These are phyloP conservation scores for Epiblema foenella DNA, from an alignment of 2,888 invertebrate genomes.

Conservation along the genomic window DNA sequence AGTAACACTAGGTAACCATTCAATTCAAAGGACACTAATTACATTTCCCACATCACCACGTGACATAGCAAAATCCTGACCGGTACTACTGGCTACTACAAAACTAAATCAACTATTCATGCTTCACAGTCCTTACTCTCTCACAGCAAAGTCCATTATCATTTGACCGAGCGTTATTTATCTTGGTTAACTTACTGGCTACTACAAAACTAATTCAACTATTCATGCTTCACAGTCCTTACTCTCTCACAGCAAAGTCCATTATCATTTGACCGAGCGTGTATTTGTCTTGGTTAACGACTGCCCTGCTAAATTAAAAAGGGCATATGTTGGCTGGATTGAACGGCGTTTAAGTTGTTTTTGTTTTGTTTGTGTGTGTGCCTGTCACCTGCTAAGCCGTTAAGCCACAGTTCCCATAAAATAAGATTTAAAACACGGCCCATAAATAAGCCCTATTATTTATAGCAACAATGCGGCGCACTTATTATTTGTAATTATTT, in stretches of 20 bases:
- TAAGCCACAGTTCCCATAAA: constrained; percentile 84
- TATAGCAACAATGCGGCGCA: constrained; percentile 46
- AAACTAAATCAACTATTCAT: neutral
- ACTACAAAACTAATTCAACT: neutral
- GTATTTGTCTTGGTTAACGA: constrained; percentile 6
- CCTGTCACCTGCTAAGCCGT: constrained; percentile 70
- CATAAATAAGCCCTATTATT: constrained; percentile 59
- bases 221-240: neutral
- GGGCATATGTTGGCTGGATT: neutral
- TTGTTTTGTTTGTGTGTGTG: constrained; percentile 18
- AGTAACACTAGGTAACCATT: constrained; percentile 15
- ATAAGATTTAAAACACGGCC: constrained; percentile 72
- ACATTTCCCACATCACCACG: constrained; percentile 45
- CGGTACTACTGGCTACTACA: constrained; percentile 31
- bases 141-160: neutral
- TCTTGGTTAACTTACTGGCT: constrained; percentile 10
- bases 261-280: neutral
- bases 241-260: neutral
- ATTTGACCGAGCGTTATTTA: neutral
- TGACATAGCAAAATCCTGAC: constrained; percentile 61
- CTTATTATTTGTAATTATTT: constrained; percentile 41
- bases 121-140: neutral
- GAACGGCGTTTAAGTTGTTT: neutral
- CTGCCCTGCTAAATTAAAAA: neutral
- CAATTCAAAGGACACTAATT: constrained; percentile 25